Evolutionary conservation across 92 coral and sea anemone species (phyloP), one percentile per base, ranked within the genome.

Genomic region (Umimayanthus kanabou): DNA sequence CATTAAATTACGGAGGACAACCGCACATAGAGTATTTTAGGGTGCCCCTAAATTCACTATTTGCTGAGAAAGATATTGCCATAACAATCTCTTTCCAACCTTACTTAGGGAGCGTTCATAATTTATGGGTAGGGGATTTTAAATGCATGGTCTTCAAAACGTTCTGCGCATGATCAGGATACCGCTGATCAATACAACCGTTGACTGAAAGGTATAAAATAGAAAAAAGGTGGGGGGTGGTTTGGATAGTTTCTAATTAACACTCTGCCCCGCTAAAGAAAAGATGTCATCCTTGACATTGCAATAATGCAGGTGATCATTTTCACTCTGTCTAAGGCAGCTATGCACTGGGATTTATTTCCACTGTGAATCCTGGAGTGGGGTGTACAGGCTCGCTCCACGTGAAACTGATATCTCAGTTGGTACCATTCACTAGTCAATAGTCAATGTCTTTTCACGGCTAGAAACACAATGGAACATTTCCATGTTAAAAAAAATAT

Each of bases 211-310:
- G n/a, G n/a, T n/a, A n/a, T n/a, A n/a, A n/a, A n/a, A n/a, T n/a
- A n/a, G n/a, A n/a, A n/a, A 42, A 6, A 47, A 10, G n/a, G n/a
- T n/a, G 9, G 53, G 53, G 81, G 58, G 61, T 29, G 81, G 61
- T 43, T 26, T 4, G 22, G 16, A 42, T 15, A 43, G 81, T 43
- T 77, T 77, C 81, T 77, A 77, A 66, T 40, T 40, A 8, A 77
- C 61, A 77, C 66, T 45, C 81, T 77, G 66, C 64, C 81, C 81
- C 14, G 20, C 22, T 40, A 49, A 77, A 77, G 37, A 77, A 77
- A 77, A 77, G 55, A 77, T 77, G 76, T 71, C 76, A 47, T 77
- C 81, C 64, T 77, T 77, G 65, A 77, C 81, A 47, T 77, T 77
- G 66, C 37, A 42, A 33, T 33, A 77, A 47, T 22, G 43, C 13